A percentile compares a stretch with the other conserved stretches of the same genome.
Conservation (phyloP, 2,113 vertebrate species). For the Illadopsis cleaveri region DNA sequence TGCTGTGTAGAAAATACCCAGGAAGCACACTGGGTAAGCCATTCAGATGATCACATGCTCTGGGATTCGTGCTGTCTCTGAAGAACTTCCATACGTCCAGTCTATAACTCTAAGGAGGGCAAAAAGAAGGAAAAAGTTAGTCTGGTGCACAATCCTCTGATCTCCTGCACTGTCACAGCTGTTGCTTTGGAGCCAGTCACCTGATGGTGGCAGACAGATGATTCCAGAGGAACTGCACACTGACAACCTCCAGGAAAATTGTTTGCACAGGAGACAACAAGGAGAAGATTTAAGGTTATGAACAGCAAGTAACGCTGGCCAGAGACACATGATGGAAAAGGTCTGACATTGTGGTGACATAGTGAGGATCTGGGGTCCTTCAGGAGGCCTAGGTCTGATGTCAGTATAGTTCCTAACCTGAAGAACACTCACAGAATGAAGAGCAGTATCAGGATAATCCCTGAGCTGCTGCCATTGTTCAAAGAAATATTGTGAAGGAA, state of each 20-base stretch:
- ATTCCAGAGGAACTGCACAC: background rate
- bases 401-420: background rate
- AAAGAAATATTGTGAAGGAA: background rate
- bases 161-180: background rate
- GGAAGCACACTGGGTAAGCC: background rate
- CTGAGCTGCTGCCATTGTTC: background rate
- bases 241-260: background rate
- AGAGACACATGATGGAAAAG: background rate
- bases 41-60: background rate
- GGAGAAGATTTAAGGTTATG: background rate
- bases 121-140: background rate
- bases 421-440: background rate
- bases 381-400: background rate
- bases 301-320: background rate
- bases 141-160: background rate
- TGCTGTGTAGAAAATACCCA: background rate
- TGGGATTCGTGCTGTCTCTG: slow-evolving; percentile 27
- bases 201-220: background rate
- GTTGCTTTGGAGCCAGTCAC: background rate
- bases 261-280: background rate
- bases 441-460: background rate
- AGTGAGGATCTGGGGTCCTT: background rate
- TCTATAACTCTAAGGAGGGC: background rate
- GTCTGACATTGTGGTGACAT: background rate
- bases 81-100: slow-evolving; percentile 54